A percentile compares a stretch with the other conserved stretches of the same genome.
phyloP scores from a whole-genome alignment of 2,888 invertebrate genomes.

The Idaea dimidiata region DNA sequence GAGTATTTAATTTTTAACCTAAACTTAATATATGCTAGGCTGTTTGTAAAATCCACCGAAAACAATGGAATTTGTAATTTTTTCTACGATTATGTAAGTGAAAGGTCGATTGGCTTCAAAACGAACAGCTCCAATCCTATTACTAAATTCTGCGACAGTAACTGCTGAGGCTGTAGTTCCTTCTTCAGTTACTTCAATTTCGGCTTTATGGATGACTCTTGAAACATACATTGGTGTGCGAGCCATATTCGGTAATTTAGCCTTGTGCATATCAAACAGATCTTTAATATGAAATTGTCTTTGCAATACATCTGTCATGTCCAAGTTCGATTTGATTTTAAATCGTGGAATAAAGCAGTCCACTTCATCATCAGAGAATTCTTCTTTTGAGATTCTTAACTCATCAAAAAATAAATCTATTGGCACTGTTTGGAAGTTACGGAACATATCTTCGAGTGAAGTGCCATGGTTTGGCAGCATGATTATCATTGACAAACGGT shows the following conservation, averaged over 20 bases:
- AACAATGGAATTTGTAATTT: constrained; percentile 69
- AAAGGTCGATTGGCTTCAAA: constrained; percentile 85
- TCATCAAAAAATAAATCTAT: constrained; percentile 73
- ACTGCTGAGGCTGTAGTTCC: constrained; percentile 86
- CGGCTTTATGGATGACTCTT: constrained; percentile 84
- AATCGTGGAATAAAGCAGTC: constrained; percentile 85
- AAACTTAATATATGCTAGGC: constrained; percentile 54
- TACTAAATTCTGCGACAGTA: constrained; percentile 70
- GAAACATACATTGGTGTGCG: constrained; percentile 77
- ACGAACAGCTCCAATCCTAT: constrained; percentile 78
- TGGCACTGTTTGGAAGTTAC: constrained; percentile 67
- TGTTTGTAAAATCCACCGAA: constrained; percentile 66
- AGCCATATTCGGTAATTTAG: constrained; percentile 69
- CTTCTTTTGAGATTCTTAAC: constrained; percentile 67
- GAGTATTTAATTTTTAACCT: neutral
- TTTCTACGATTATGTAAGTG: constrained; percentile 84
- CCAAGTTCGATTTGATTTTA: constrained; percentile 79
- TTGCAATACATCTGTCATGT: constrained; percentile 74
- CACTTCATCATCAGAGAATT: constrained; percentile 82
- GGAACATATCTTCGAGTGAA: constrained; percentile 73
- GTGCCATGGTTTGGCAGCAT: constrained; percentile 82
- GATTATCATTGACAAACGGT: constrained; percentile 82
- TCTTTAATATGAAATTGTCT: constrained; percentile 70
- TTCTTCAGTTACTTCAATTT: constrained; percentile 87
- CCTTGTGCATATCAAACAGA: constrained; percentile 73